Evolutionary conservation across 2,888 invertebrate species (phyloP).

Genomic region (Lithophane socia): DNA sequence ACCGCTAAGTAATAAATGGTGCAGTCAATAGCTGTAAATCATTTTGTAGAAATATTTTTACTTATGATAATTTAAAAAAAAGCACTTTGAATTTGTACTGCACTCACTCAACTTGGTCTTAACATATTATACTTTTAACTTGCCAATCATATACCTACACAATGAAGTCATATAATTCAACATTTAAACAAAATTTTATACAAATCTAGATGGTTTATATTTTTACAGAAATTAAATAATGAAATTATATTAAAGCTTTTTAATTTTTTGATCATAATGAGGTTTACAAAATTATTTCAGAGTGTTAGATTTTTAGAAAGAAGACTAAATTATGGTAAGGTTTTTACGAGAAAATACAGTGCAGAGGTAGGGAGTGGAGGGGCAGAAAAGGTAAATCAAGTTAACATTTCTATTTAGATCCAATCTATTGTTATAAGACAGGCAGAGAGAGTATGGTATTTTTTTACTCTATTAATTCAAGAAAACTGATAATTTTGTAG

Average conservation of each 20-base stretch:
- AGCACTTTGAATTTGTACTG: background rate
- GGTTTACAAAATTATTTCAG: constrained; percentile 79
- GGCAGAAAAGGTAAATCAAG: constrained; percentile 48
- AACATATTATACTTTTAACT: constrained; percentile 15
- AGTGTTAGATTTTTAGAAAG: constrained; percentile 69
- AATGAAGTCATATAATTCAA: constrained; percentile 23
- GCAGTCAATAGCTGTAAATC: background rate
- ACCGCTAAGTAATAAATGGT: background rate
- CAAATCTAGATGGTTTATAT: constrained; percentile 78
- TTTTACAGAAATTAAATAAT: constrained; percentile 60
- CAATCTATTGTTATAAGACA: constrained; percentile 57
- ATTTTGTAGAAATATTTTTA: background rate
- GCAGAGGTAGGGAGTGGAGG: constrained; percentile 21
- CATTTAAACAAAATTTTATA: constrained; percentile 47
- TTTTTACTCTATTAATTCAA: background rate
- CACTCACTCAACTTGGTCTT: background rate
- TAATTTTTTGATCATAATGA: constrained; percentile 76
- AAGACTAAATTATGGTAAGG: constrained; percentile 51
- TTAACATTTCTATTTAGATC: background rate
- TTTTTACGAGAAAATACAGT: constrained; percentile 52
- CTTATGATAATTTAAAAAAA: background rate
- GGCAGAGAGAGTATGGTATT: background rate
- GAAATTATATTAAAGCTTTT: constrained; percentile 54
- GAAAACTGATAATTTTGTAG: background rate
- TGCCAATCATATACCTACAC: background rate